Conservation (phyloP, 1,140 invertebrate genomes). For the Wiebesia pumilae region DNA sequence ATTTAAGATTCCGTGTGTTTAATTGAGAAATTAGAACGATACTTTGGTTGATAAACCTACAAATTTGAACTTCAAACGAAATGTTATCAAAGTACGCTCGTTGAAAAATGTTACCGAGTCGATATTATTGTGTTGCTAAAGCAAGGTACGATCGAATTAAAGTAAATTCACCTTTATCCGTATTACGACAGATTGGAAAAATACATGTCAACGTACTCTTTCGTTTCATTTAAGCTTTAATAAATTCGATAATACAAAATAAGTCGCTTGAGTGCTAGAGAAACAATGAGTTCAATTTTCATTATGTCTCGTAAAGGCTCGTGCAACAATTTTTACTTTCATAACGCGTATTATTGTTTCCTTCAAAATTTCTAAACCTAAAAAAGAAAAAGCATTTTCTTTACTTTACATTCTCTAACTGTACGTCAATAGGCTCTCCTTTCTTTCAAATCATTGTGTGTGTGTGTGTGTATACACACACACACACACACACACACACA, state of each 20-base stretch:
- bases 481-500: no score
- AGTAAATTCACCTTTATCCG: not conserved
- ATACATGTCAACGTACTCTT: not conserved
- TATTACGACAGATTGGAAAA: not conserved
- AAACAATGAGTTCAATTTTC: not conserved
- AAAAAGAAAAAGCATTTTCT: no score
- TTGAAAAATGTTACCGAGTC: not conserved
- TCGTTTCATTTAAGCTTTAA: not conserved
- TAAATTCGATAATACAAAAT: not conserved
- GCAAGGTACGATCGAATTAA: no score
- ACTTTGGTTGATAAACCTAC: not conserved
- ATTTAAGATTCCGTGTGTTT: not conserved
- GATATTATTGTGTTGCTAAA: not conserved
- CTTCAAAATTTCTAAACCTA: not conserved
- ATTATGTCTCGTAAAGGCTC: not conserved
- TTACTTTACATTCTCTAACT: no score
- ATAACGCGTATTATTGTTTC: not conserved
- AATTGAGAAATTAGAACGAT: not conserved
- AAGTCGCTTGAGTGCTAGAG: not conserved
- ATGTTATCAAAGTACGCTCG: no score
- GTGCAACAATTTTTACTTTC: not conserved
- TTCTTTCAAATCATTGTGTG: no score
- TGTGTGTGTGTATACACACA: no score
- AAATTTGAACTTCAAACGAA: not conserved
- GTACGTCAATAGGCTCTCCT: no score